Evolutionary conservation across 2,888 invertebrate genomes (phyloP), one percentile per base, ranked within the genome.

Genomic region (Slavum lentiscoides): DNA sequence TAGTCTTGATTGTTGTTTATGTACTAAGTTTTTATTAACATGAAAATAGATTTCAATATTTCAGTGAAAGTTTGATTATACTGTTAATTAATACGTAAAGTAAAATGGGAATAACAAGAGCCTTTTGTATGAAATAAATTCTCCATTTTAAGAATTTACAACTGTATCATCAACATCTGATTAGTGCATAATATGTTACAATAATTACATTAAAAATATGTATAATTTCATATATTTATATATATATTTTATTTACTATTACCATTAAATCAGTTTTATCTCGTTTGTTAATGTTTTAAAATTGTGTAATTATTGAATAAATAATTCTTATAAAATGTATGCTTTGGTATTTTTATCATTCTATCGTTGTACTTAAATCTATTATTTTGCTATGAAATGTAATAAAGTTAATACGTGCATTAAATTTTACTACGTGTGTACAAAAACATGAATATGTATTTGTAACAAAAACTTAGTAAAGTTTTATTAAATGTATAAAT

Each of bases 241-340:
- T 76, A 55, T 80, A 70, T 70, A 30, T 43, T 75, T 58, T 68
- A 76, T 68, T 76, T 59, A 49, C 73, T 49, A 59, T 21, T 70
- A 58, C 74, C 67, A 76, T 76, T 49, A 30, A 59, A 67, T 75
- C 68, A 61, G 61, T 70, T 77, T 62, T 70, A 69, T 77, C 39
- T 62, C 61, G 69, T 74, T 77, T 77, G 77, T 77, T 77, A 70
- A 70, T 70, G 77, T 77, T 77, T 77, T 62, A 39, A 77, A 77
- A 70, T 77, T 77, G 77, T 77, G 77, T 77, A 77, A 77, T 77
- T 77, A 77, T 77, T 70, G 69, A 70, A 70, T 70, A 77, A 77
- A 77, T 23, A 75, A 62, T 62, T 62, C 15, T 53, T 61, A n/a
- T 62, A 55, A 77, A 70, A 62, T n/a, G 30, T 37, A 62, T 53